These are phyloP conservation scores for Antechinus stuartii DNA, from an alignment of 2,113 vertebrate species.

Conservation along the genomic window DNA sequence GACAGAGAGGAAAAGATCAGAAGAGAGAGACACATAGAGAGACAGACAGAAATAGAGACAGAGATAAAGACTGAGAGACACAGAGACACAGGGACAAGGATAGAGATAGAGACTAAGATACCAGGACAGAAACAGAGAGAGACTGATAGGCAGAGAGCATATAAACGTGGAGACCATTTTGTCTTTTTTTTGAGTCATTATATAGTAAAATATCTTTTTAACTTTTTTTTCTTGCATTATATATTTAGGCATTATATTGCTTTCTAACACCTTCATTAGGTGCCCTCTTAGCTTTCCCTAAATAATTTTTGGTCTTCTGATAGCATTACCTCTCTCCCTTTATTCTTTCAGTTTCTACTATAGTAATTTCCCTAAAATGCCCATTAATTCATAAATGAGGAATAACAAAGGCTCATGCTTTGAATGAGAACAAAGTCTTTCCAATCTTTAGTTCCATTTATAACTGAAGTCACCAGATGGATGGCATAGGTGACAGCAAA, in stretches of 20 bases:
- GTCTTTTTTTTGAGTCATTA: neutral
- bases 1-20: neutral
- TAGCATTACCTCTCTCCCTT: neutral
- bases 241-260: accelerated
- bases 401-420: neutral
- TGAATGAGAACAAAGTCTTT: neutral
- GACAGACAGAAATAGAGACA: too few relatives aligned
- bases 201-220: neutral
- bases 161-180: neutral
- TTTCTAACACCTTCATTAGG: neutral
- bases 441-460: neutral
- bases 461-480: neutral
- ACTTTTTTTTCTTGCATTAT: too few relatives aligned
- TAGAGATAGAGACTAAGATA: neutral
- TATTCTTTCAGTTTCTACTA: neutral
- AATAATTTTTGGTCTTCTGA: neutral
- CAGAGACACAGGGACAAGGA: neutral
- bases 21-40: too few relatives aligned
- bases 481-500: neutral
- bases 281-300: neutral
- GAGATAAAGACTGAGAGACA: too few relatives aligned
- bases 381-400: conserved; percentile 2
- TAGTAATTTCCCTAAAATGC: neutral
- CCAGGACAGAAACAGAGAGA: neutral
- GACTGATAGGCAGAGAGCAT: neutral